These are phyloP conservation scores for Ectemnius continuus DNA, from an alignment of 2,888 invertebrate species.

Conservation along the genomic window DNA sequence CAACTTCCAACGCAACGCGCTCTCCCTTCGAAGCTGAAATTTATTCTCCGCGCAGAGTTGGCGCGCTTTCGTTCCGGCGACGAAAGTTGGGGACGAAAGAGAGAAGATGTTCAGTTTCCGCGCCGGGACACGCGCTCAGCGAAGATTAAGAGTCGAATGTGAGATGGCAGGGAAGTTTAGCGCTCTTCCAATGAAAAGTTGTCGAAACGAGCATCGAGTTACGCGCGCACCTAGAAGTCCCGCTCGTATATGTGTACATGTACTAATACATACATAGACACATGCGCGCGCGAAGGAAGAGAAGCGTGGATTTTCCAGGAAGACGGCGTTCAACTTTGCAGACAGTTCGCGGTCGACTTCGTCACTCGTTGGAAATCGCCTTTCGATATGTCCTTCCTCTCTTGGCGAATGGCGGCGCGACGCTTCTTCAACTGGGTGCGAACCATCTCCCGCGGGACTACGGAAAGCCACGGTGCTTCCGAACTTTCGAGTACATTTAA, in stretches of 20 bases:
- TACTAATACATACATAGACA: too few relatives aligned
- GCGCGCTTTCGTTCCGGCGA: neutral
- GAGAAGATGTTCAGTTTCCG: neutral
- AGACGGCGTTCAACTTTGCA: slow-evolving; percentile 29
- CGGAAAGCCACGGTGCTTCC: too few relatives aligned
- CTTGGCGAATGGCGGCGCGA: neutral
- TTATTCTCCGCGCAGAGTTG: too few relatives aligned
- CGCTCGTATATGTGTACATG: neutral
- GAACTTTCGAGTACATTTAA: too few relatives aligned
- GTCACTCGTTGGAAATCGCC: slow-evolving; percentile 12
- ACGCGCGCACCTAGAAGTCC: slow-evolving; percentile 12
- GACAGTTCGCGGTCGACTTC: slow-evolving; percentile 21
- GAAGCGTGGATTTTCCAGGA: slow-evolving; percentile 3
- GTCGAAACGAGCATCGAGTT: slow-evolving; percentile 15
- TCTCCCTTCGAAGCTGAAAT: too few relatives aligned
- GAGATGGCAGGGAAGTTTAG: slow-evolving; percentile 23
- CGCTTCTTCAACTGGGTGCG: neutral
- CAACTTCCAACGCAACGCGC: too few relatives aligned
- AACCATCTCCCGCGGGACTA: neutral
- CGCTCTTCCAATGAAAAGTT: slow-evolving; percentile 14
- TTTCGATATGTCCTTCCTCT: neutral
- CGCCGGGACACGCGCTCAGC: neutral
- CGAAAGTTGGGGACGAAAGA: neutral
- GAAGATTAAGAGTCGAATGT: slow-evolving; percentile 28
- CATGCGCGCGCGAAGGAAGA: too few relatives aligned